Base-by-base conservation (phyloP, 2,797 vertebrate species). In the Pelodytes ibericus region DNA sequence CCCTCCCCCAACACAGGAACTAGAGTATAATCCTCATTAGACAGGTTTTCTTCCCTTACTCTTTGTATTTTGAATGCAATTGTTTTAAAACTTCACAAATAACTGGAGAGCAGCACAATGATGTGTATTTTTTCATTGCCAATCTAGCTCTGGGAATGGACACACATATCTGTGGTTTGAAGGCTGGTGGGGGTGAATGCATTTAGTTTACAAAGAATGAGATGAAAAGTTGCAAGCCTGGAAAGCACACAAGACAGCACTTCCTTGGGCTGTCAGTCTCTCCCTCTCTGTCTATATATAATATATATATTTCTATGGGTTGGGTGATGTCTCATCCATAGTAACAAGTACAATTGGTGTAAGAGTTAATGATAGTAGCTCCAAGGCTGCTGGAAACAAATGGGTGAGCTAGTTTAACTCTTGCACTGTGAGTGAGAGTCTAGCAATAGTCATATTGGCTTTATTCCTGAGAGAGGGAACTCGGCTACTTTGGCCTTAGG, bases 181-280 rank as follows among this genome's bases (percentile, higher is more conserved):
- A 51, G 30, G 29, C 58, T 65, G 60, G 33, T 51, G 68, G 61
- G 63, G 4, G 15, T 1, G 44, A 27, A 27, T 8, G 15, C 24
- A 25, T 15, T 22, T 20, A 58, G 3, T 15, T 44, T 53, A 27
- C 67, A 31, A 16, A 20, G 61, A 74, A 18, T 15, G 60, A 72
- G 47, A 63, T 1, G 15, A 3, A 20, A 30, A 9, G 5, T 27
- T 6, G 30, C 18, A 0, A 26, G 26, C 36, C 69, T 71, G 56
- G 8, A 13, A 36, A 26, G 16, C 41, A 53, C 33, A 22, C 44
- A 65, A 22, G 51, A 71, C 60, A 71, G 33, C 25, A 5, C 9
- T 3, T 58, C 60, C 75, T 31, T 4, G 20, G 62, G 66, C 47
- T 41, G n/a, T 56, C 56, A 56, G n/a, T 36, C 33, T 15, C n/a